A percentile compares a stretch with the other conserved stretches of the same genome.
These are phyloP conservation scores for Carollia perspicillata DNA, from an alignment of 2,113 vertebrate genomes.

Conservation along the genomic window DNA sequence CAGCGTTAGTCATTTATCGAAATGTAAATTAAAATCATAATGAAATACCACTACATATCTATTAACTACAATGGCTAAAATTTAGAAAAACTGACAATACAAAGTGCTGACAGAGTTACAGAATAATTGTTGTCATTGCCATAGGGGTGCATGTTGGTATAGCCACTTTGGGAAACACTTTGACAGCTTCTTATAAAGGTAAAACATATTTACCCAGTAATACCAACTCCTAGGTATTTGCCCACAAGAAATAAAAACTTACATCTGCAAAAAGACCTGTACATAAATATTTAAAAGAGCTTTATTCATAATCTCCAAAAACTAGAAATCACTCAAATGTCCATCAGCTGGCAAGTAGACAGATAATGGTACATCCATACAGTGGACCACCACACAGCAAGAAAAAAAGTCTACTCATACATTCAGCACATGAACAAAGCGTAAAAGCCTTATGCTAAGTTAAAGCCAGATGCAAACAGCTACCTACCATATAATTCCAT, in stretches of 20 bases:
- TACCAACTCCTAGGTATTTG: not conserved
- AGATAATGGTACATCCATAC: not conserved
- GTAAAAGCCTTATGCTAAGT: slow-evolving; percentile 13
- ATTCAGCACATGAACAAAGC: not conserved
- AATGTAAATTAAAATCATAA: slow-evolving; percentile 38
- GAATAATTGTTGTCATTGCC: not conserved
- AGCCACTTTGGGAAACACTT: not conserved
- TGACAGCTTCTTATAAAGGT: slow-evolving; percentile 21
- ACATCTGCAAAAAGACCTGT: not conserved
- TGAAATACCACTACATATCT: not conserved
- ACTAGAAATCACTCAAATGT: not conserved
- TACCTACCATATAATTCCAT: not conserved
- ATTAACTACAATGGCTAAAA: not conserved
- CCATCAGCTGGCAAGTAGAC: not conserved
- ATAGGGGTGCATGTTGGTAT: not conserved
- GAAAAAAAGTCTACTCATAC: not conserved
- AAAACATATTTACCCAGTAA: not conserved
- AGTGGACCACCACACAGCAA: not conserved
- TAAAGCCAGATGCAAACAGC: slow-evolving; percentile 29
- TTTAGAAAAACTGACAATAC: slow-evolving; percentile 15
- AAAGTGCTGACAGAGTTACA: slow-evolving; percentile 7
- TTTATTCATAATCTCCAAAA: slow-evolving; percentile 9
- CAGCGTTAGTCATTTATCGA: not conserved
- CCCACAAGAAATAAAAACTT: not conserved
- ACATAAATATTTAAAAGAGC: not conserved